Percentiles rank a stretch among this genome's conserved stretches.
Conservation (phyloP, 2,888 invertebrate species). For the Pseudococcus longispinus region DNA sequence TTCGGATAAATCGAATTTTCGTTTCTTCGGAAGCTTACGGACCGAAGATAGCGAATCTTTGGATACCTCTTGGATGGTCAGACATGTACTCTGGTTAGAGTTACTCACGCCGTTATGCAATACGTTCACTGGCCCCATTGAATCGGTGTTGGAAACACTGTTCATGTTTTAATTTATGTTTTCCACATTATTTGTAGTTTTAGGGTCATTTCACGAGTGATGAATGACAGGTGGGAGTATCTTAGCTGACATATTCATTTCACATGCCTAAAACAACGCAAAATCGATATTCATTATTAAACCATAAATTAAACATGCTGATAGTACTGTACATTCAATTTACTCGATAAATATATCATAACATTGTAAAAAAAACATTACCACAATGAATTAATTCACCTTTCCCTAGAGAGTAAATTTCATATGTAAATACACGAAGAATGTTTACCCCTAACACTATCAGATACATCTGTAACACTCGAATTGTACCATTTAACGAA, state of each 20-base stretch:
- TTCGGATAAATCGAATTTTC: constrained; percentile 83
- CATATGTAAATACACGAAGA: not conserved
- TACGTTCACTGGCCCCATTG: constrained; percentile 37
- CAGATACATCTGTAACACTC: not conserved
- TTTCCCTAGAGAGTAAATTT: not conserved
- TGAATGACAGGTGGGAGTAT: not conserved
- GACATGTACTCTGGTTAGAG: not conserved
- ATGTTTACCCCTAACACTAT: not conserved
- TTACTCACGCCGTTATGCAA: constrained; percentile 36
- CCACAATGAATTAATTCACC: not conserved
- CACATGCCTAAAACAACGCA: not conserved
- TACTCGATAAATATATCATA: not conserved
- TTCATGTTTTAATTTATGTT: not conserved
- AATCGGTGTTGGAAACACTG: not conserved
- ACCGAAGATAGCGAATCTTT: constrained; percentile 56
- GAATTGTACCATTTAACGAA: not conserved
- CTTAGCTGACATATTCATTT: not conserved
- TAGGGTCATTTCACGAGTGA: not conserved
- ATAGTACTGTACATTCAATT: not conserved
- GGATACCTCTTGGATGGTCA: constrained; percentile 29
- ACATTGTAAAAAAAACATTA: not conserved
- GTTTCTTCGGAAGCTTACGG: constrained; percentile 88
- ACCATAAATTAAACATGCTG: not conserved
- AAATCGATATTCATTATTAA: not conserved
- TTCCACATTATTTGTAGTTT: not conserved